Conservation (phyloP, 1,140 invertebrate species). For the Nymphalis io region DNA sequence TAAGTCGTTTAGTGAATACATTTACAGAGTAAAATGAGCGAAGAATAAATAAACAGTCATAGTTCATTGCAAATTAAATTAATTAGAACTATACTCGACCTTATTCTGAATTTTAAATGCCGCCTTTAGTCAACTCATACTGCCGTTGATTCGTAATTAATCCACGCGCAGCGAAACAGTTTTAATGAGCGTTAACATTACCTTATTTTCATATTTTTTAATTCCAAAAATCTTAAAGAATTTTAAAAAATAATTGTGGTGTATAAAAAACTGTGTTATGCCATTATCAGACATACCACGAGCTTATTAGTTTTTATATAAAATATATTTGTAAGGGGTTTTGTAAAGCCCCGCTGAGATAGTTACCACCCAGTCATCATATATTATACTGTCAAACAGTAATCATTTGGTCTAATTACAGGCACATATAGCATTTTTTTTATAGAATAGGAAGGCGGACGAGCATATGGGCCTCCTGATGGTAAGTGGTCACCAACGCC, state of each 20-base stretch:
- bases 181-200: constrained; percentile 19
- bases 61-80: constrained; percentile 32
- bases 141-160: constrained; percentile 23
- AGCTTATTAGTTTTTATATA: no score
- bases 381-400: no score
- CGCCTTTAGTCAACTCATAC: constrained; percentile 26
- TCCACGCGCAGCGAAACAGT: constrained; percentile 11
- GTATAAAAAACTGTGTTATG: not conserved
- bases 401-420: no score
- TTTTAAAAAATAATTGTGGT: not conserved
- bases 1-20: not conserved
- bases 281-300: no score
- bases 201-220: constrained; percentile 9
- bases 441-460: no score
- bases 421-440: no score
- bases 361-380: no score
- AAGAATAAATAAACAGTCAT: constrained; percentile 30
- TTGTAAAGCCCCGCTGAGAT: no score
- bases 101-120: constrained; percentile 31
- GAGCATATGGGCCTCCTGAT: no score
- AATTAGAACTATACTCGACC: constrained; percentile 34
- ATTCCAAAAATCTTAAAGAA: constrained; percentile 2
- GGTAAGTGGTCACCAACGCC: no score
- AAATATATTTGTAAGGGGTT: no score
- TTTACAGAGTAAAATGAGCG: constrained; percentile 22